Conservation (phyloP, 2,113 vertebrate genomes). For the Psephotus haematonotus region DNA sequence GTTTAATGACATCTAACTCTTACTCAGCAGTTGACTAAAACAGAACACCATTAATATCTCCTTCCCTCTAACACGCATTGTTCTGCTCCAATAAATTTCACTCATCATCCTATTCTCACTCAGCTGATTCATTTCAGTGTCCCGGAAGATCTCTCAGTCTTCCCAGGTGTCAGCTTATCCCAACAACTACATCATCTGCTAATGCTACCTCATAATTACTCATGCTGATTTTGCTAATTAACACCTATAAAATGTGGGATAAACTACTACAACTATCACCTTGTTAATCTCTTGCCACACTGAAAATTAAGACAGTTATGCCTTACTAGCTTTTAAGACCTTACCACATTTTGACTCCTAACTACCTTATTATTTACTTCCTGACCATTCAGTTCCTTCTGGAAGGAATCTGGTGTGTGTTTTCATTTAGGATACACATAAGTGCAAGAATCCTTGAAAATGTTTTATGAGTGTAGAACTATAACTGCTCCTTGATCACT, state of each 20-base stretch:
- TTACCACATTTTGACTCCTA: neutral
- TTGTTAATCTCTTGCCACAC: neutral
- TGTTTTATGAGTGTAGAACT: neutral
- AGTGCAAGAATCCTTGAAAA: neutral
- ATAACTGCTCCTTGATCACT: neutral
- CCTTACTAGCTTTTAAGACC: neutral
- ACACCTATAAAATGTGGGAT: neutral
- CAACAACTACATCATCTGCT: neutral
- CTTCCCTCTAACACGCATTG: neutral
- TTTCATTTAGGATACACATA: neutral
- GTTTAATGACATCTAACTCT: neutral
- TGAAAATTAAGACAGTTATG: neutral
- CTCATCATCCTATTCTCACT: neutral
- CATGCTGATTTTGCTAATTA: neutral
- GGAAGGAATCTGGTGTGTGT: fast-evolving
- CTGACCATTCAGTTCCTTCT: neutral
- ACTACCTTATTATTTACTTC: neutral
- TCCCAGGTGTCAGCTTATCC: neutral
- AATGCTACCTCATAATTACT: neutral
- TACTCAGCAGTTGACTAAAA: neutral
- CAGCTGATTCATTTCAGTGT: neutral
- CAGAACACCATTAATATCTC: neutral
- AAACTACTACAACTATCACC: neutral
- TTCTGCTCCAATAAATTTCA: neutral
- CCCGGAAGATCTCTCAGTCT: neutral